These are phyloP conservation scores for Bolborhynchus lineola DNA, from an alignment of 2,113 vertebrate species.

Conservation along the genomic window DNA sequence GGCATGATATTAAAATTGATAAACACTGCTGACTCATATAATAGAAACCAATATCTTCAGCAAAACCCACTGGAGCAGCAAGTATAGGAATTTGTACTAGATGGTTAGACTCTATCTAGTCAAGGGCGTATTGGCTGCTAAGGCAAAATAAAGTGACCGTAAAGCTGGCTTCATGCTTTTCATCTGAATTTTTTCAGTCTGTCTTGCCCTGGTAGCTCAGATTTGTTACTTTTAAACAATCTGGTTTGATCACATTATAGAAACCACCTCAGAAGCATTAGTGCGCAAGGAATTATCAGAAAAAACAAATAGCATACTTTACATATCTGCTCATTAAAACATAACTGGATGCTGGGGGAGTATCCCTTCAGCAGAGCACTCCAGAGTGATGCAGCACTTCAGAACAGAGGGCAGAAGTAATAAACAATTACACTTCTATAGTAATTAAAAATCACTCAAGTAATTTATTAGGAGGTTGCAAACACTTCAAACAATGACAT, in stretches of 20 bases:
- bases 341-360: not conserved
- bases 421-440: not conserved
- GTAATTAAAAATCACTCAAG: not conserved
- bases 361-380: not conserved
- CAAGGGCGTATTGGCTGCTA: not conserved
- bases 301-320: not conserved
- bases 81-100: conserved; percentile 20
- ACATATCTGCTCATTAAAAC: not conserved
- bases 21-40: conserved; percentile 40
- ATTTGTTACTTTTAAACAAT: not conserved
- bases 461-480: not conserved
- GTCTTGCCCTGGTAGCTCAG: not conserved
- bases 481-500: not conserved
- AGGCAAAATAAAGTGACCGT: not conserved
- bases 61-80: conserved; percentile 36
- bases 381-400: not conserved
- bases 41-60: conserved; percentile 1
- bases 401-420: not conserved
- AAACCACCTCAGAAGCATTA: not conserved
- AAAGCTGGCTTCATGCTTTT: conserved; percentile 11
- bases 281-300: not conserved
- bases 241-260: not conserved
- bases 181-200: not conserved
- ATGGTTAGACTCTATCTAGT: not conserved
- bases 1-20: conserved; percentile 24